phyloP scores from a whole-genome alignment of 1,140 invertebrate genomes.

The Zaprionus ornatus region DNA sequence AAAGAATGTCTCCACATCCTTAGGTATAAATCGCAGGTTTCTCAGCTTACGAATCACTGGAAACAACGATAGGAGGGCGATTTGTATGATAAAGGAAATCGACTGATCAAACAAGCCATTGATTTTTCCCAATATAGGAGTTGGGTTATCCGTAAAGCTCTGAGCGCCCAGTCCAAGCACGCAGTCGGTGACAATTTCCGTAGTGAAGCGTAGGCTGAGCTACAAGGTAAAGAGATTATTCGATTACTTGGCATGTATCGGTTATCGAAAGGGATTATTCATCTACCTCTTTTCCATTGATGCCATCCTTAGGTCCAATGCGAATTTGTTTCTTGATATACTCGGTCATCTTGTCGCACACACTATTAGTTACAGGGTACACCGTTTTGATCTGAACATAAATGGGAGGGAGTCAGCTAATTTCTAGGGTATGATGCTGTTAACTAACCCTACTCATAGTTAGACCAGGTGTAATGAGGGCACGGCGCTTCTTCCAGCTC shows the following conservation, averaged over 20 bases:
- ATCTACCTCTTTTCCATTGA: slow-evolving; percentile 64
- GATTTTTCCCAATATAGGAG: slow-evolving; percentile 52
- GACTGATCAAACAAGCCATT: slow-evolving; percentile 49
- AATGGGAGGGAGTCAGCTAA: neutral
- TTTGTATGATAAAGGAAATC: slow-evolving; percentile 27
- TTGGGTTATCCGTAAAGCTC: slow-evolving; percentile 64
- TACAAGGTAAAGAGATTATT: neutral
- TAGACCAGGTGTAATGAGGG: slow-evolving; percentile 85
- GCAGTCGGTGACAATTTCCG: slow-evolving; percentile 84
- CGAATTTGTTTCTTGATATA: slow-evolving; percentile 60
- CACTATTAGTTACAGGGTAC: slow-evolving; percentile 69
- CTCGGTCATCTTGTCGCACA: slow-evolving; percentile 59
- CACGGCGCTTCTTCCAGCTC: slow-evolving; percentile 85
- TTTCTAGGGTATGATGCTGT: neutral
- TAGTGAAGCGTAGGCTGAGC: slow-evolving; percentile 83
- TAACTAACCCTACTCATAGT: slow-evolving; percentile 80
- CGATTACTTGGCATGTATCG: neutral
- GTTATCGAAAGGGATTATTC: too few relatives aligned
- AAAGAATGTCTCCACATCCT: slow-evolving; percentile 68
- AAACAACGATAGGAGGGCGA: slow-evolving; percentile 35
- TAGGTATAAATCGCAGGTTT: slow-evolving; percentile 48
- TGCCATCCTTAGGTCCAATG: slow-evolving; percentile 35
- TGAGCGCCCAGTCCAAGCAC: slow-evolving; percentile 84
- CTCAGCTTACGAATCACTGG: slow-evolving; percentile 43
- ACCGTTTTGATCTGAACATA: slow-evolving; percentile 63